Percentiles rank a stretch among this genome's conserved stretches.
Evolutionary conservation across 2,888 invertebrate genomes (phyloP).

Genomic region (Pedicia rivosa): DNA sequence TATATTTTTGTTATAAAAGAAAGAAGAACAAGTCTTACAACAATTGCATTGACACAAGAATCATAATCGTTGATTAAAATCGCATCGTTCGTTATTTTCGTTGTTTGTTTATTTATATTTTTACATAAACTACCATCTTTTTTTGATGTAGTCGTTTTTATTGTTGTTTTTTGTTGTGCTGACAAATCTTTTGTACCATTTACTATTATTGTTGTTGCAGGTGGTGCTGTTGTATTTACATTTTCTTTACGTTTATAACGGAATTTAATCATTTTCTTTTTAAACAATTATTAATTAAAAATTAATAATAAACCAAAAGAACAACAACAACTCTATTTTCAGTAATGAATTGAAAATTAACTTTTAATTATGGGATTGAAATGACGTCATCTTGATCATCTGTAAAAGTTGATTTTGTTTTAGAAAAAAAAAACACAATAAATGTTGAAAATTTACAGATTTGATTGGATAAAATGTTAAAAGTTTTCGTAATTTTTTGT

Average conservation of each 20-base stretch:
- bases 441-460: no score
- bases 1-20: neutral
- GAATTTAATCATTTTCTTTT: slow-evolving; percentile 49
- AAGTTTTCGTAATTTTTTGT: no score
- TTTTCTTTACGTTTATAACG: slow-evolving; percentile 46
- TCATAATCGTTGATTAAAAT: slow-evolving; percentile 18
- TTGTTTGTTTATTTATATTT: neutral
- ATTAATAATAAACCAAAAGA: no score
- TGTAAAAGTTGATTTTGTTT: no score
- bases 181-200: neutral
- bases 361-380: no score
- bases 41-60: slow-evolving; percentile 29
- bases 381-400: no score
- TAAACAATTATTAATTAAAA: no score
- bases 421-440: no score
- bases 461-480: no score
- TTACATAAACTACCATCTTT: neutral
- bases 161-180: neutral
- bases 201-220: neutral
- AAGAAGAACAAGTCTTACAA: slow-evolving; percentile 21
- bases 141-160: neutral
- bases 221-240: slow-evolving; percentile 13
- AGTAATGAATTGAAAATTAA: no score
- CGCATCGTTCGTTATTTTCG: neutral
- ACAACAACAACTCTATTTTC: no score